A percentile compares a stretch with the other conserved stretches of the same genome.
Conservation (phyloP, 35 echinoderm and acorn worm species). For the Ophiothrix spiculata region DNA sequence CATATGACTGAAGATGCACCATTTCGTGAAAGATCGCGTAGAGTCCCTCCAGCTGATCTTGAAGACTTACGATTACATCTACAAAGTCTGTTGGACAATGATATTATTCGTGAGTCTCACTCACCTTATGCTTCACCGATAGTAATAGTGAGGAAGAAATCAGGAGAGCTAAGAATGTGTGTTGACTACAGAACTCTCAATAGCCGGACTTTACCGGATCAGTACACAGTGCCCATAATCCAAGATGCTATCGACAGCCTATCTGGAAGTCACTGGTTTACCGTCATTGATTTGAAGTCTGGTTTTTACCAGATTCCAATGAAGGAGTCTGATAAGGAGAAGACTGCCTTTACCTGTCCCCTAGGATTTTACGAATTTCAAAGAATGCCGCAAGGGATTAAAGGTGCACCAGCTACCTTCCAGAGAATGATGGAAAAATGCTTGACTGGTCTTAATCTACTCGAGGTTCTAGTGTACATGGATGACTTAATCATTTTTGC, state of each 20-base stretch:
- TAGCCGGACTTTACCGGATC: conserved; percentile 29
- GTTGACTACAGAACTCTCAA: conserved; percentile 50
- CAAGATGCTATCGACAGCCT: conserved; percentile 36
- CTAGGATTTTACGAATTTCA: conserved; percentile 35
- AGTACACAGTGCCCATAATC: conserved; percentile 37
- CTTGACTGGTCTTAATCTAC: conserved; percentile 28
- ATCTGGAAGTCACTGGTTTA: conserved; percentile 39
- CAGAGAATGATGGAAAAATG: conserved; percentile 62
- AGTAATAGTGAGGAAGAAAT: conserved; percentile 40
- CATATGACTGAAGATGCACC: conserved; percentile 49
- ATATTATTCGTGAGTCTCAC: conserved; percentile 19
- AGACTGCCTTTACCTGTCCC: conserved; percentile 41
- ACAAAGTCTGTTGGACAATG: conserved; percentile 23
- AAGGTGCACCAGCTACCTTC: conserved; percentile 61
- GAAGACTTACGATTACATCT: conserved; percentile 29
- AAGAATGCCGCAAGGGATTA: conserved; percentile 48
- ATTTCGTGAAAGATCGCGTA: conserved; percentile 12
- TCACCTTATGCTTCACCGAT: conserved; percentile 44
- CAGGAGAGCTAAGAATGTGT: conserved; percentile 34
- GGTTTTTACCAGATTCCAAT: conserved; percentile 62
- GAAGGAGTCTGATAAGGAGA: conserved; percentile 26
- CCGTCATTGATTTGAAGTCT: conserved; percentile 28
- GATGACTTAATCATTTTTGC: conserved; percentile 64
- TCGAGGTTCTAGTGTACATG: conserved; percentile 54
- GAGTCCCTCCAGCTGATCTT: conserved; percentile 33